Evolutionary conservation across 1,140 invertebrate genomes (phyloP).

Genomic region (Aphis gossypii): DNA sequence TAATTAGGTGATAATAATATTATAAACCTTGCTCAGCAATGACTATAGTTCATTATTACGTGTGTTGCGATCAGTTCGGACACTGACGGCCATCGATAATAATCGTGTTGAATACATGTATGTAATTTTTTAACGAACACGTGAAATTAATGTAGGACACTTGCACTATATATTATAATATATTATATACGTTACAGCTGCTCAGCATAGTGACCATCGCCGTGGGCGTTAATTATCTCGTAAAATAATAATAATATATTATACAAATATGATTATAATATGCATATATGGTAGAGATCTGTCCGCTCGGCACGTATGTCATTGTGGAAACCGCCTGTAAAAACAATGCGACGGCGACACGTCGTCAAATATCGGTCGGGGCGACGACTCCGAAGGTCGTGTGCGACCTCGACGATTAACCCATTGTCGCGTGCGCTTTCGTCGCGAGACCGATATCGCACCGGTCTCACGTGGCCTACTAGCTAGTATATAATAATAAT

Average conservation of each 20-base stretch:
- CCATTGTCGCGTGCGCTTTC: neutral
- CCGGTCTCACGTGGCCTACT: neutral
- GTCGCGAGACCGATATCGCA: conserved; percentile 10
- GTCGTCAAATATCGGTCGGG: conserved; percentile 31
- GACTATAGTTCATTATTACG: too few species aligned
- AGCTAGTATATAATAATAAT: neutral
- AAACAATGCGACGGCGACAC: conserved; percentile 2
- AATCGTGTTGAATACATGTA: neutral
- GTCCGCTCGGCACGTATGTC: neutral
- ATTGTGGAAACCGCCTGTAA: neutral
- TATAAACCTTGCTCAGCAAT: neutral
- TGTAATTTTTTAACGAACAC: neutral
- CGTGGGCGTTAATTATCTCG: conserved; percentile 31
- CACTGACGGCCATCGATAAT: neutral
- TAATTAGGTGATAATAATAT: too few species aligned
- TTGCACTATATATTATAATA: neutral
- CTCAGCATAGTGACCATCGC: neutral
- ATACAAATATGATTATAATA: neutral
- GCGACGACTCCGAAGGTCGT: neutral
- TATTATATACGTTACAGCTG: neutral
- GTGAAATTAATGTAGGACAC: neutral
- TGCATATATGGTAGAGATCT: neutral
- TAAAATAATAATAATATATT: neutral
- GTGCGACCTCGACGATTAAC: conserved; percentile 43
- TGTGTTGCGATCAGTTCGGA: neutral